Evolutionary conservation across 2,113 vertebrate species (phyloP), one percentile per base, ranked within the genome.

Genomic region (Glaucomys volans): DNA sequence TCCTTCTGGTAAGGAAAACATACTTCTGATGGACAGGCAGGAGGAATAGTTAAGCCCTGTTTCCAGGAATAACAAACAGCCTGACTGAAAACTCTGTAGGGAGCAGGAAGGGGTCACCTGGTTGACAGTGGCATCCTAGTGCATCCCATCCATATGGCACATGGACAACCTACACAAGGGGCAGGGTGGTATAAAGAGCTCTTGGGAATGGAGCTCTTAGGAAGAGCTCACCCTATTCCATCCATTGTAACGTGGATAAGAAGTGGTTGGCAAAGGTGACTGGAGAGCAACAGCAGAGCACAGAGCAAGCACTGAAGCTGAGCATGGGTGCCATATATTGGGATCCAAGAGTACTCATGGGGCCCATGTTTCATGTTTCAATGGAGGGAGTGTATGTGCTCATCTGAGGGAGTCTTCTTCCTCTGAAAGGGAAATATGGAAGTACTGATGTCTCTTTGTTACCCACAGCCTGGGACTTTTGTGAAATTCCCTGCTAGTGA

Each of bases 301-400:
- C 44, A 50, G 24, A 52, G 37, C 3, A 2, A 2, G 13, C 64
- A 6, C 16, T 11, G 0, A 1, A 26, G 26, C 62, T 81, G 59
- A 40, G 37, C 11, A 35, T 2, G 2, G 12, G 9, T n/a, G 2
- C 32, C 59, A 4, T 20, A 12, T 4, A 0, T 1, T 2, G 35
- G 66, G 54, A 9, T 8, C 91, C 44, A 22, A 28, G 26, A 44
- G 14, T 9, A 52, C 2, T 20, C 37, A 13, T 7, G 5, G 24
- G 22, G 9, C 6, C 7, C 42, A 14, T n/a, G 37, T 5, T 35
- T 59, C 40, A 28, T 40, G 44, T 5, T 24, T 59, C 40, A 22
- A 14, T 4, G 35, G 4, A 66, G 17, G 26, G 12, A 35, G 10
- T 52, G 5, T 13, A 17, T 3, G 22, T 24, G 22, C 26, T 40